These are phyloP conservation scores for Sternarchorhynchus goeldii DNA, from an alignment of 2,797 vertebrate species.

Conservation along the genomic window DNA sequence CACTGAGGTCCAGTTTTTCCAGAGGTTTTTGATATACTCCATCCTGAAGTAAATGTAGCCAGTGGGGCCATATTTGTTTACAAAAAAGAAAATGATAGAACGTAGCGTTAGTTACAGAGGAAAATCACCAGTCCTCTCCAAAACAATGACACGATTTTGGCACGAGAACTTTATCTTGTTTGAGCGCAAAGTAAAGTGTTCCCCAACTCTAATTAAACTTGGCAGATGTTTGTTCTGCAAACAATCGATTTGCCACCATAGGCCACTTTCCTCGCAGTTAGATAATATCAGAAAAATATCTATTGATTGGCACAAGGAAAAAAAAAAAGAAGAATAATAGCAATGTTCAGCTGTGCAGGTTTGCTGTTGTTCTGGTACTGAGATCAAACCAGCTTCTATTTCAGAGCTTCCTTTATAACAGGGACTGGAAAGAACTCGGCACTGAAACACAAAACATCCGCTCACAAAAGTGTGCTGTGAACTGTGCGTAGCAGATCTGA, in stretches of 20 bases:
- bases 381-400: slow-evolving; percentile 57
- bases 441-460: neutral
- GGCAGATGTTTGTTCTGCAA: slow-evolving; percentile 37
- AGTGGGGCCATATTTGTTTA: neutral
- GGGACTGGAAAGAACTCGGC: slow-evolving; percentile 25
- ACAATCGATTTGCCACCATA: slow-evolving; percentile 32
- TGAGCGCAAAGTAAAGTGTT: slow-evolving; percentile 38
- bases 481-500: neutral
- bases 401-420: slow-evolving; percentile 27
- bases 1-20: neutral
- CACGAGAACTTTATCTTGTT: slow-evolving; percentile 23
- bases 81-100: neutral
- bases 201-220: slow-evolving; percentile 41
- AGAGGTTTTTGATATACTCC: neutral
- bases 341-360: slow-evolving; percentile 23
- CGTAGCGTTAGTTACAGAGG: neutral
- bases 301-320: slow-evolving; percentile 42
- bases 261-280: slow-evolving; percentile 43
- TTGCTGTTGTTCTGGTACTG: slow-evolving; percentile 46
- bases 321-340: neutral
- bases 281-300: slow-evolving; percentile 39
- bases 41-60: neutral
- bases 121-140: neutral
- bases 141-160: slow-evolving; percentile 3
- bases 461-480: slow-evolving; percentile 12